Percentiles rank a stretch among this genome's conserved stretches.
Conservation (phyloP, 2,888 invertebrate genomes). For the Torymus tubicola region DNA sequence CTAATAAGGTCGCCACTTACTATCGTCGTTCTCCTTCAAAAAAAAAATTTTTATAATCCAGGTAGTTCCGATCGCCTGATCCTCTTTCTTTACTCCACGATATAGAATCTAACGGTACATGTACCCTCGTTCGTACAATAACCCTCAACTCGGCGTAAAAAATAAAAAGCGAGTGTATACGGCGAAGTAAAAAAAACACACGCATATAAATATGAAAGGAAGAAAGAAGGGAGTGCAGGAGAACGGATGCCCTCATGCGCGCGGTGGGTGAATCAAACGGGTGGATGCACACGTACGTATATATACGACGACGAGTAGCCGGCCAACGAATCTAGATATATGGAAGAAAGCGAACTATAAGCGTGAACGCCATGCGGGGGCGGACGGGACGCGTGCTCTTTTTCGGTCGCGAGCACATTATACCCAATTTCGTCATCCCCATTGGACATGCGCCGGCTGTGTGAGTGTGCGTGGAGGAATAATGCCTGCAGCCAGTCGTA, state of each 20-base stretch:
- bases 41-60: constrained; percentile 25
- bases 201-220: constrained; percentile 8
- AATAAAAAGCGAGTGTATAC: neutral
- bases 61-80: neutral
- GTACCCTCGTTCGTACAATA: constrained; percentile 13
- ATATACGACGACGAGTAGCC: neutral
- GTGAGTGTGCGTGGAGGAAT: neutral
- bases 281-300: constrained; percentile 21
- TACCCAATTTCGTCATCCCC: no score
- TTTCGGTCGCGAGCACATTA: neutral
- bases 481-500: constrained; percentile 6
- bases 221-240: constrained; percentile 1
- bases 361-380: constrained; percentile 33
- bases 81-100: neutral
- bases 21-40: neutral
- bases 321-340: no score
- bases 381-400: constrained; percentile 48
- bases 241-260: constrained; percentile 33
- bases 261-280: constrained; percentile 8
- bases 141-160: neutral
- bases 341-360: neutral
- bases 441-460: no score
- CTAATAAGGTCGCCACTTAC: constrained; percentile 23
- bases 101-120: constrained; percentile 23
- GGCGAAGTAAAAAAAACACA: neutral